phyloP scores from a whole-genome alignment of 2,797 vertebrate genomes.

The Morelia viridis region DNA sequence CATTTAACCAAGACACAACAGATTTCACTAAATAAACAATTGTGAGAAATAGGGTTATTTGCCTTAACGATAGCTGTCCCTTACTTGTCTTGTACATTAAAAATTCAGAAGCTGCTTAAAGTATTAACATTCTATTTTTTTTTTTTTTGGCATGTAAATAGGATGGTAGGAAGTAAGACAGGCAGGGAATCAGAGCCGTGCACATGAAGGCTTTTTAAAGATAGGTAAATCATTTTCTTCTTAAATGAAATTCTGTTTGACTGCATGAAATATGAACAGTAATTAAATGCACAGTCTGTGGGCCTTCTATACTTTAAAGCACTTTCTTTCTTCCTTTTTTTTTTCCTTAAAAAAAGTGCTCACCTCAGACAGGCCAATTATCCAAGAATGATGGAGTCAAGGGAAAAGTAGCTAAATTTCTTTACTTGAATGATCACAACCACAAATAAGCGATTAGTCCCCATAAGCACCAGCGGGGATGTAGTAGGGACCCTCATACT shows the following conservation, averaged over 20 bases:
- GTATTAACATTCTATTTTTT: constrained; percentile 57
- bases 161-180: constrained; percentile 22
- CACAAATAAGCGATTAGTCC: constrained; percentile 91
- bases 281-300: constrained; percentile 87
- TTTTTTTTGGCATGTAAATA: constrained; percentile 57
- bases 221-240: constrained; percentile 78
- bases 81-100: constrained; percentile 51
- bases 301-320: constrained; percentile 83
- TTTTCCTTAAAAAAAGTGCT: constrained; percentile 66
- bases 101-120: constrained; percentile 57
- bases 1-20: constrained; percentile 58
- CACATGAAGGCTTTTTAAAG: constrained; percentile 54
- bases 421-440: constrained; percentile 95
- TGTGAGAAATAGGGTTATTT: background rate
- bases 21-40: constrained; percentile 53
- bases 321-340: constrained; percentile 60
- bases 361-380: constrained; percentile 89
- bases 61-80: constrained; percentile 41
- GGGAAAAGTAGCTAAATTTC: constrained; percentile 91
- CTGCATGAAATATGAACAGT: constrained; percentile 84
- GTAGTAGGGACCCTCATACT: constrained; percentile 83
- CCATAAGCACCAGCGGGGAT: constrained; percentile 84
- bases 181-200: background rate
- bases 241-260: constrained; percentile 79
- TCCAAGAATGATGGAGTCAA: constrained; percentile 86